Percentiles rank a stretch among this genome's conserved stretches.
Conservation (phyloP, 2,797 vertebrate genomes). For the Pogonophryne albipinna region DNA sequence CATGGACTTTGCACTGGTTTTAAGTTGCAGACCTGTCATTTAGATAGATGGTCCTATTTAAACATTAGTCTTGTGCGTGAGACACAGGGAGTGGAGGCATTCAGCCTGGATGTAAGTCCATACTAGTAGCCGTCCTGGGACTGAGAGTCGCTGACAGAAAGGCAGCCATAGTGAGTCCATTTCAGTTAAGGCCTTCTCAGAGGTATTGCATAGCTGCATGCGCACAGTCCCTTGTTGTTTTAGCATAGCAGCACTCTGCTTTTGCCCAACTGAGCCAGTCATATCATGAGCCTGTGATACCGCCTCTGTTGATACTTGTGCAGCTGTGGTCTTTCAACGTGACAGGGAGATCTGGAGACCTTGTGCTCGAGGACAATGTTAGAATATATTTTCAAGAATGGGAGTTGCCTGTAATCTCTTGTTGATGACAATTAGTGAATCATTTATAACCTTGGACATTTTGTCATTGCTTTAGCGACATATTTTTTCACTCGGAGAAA, state of each 20-base stretch:
- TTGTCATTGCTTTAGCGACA: neutral
- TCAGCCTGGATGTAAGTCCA: conserved; percentile 27
- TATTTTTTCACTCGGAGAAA: neutral
- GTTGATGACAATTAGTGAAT: conserved; percentile 1
- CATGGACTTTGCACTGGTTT: conserved; percentile 7
- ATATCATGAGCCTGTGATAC: conserved; percentile 45
- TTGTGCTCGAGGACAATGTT: neutral
- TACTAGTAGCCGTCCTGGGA: conserved; percentile 16
- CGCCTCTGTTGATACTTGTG: conserved; percentile 45
- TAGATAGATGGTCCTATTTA: neutral
- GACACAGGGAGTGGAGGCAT: conserved; percentile 10
- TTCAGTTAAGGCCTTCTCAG: conserved; percentile 27
- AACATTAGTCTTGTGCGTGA: conserved; percentile 9
- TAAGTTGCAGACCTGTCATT: conserved; percentile 6
- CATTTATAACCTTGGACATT: conserved; percentile 1
- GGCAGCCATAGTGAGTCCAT: conserved; percentile 35
- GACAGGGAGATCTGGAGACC: conserved; percentile 2
- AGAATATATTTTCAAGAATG: neutral
- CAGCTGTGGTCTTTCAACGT: conserved; percentile 40
- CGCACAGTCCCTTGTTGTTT: conserved; percentile 37
- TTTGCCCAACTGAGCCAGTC: conserved; percentile 33
- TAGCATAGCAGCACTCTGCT: conserved; percentile 39
- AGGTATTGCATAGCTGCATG: conserved; percentile 28
- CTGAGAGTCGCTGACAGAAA: conserved; percentile 30
- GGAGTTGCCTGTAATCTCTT: neutral